A percentile compares a stretch with the other conserved stretches of the same genome.
phyloP scores from a whole-genome alignment of 2,888 invertebrate genomes.

The Craniophora ligustri region DNA sequence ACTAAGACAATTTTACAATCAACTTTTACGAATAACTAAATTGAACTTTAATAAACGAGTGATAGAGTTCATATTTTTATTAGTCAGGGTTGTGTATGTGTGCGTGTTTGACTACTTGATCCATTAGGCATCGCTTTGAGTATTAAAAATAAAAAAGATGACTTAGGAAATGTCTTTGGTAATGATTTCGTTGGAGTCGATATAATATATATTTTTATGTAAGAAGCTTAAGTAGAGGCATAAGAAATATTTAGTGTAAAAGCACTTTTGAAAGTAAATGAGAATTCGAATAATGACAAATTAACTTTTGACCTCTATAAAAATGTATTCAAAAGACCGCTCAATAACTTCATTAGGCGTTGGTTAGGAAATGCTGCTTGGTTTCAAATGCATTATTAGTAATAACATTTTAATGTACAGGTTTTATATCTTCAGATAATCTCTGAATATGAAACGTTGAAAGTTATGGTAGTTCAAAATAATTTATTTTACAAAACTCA shows the following conservation, averaged over 20 bases:
- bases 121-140: slow-evolving; percentile 73
- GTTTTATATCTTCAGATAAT: too few species aligned
- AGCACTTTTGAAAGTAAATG: slow-evolving; percentile 34
- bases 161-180: slow-evolving; percentile 64
- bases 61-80: slow-evolving; percentile 54
- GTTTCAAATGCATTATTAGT: neutral
- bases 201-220: slow-evolving; percentile 57
- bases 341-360: slow-evolving; percentile 36
- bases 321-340: slow-evolving; percentile 36
- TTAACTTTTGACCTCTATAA: slow-evolving; percentile 47
- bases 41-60: slow-evolving; percentile 40
- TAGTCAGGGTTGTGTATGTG: slow-evolving; percentile 18
- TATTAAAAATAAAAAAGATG: slow-evolving; percentile 75
- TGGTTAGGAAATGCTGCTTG: slow-evolving; percentile 4
- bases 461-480: too few species aligned
- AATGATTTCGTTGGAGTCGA: slow-evolving; percentile 63
- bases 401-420: neutral
- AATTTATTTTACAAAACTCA: too few species aligned
- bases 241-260: slow-evolving; percentile 17
- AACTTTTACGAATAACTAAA: slow-evolving; percentile 34
- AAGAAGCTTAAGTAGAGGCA: slow-evolving; percentile 51
- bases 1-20: slow-evolving; percentile 64
- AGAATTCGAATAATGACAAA: slow-evolving; percentile 33
- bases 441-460: too few species aligned
- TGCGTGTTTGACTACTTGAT: slow-evolving; percentile 67